Evolutionary conservation across 2,888 invertebrate species (phyloP), one percentile per base, ranked within the genome.

Genomic region (Dusona sp.): DNA sequence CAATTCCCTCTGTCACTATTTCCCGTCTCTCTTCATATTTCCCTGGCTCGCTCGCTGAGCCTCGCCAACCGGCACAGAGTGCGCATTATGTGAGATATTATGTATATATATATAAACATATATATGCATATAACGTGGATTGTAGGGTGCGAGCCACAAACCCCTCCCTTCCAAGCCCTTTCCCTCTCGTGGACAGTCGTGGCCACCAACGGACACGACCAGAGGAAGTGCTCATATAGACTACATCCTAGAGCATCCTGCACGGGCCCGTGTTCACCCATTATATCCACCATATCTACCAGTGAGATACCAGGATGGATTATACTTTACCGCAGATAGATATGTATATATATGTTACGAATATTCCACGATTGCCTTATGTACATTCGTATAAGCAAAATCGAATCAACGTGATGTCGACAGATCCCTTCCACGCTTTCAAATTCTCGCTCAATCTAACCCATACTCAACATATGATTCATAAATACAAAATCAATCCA

Each of bases 171-270:
- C 25, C 36, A 38, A 91, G 90, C 92, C 90, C 91, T 91, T 90
- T 85, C 92, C 90, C 90, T 90, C 84, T 77, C 79, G 64, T 42
- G 86, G 73, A 80, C 84, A 80, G 61, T 83, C 80, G 79, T 83
- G 80, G 86, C 83, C 81, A 81, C 78, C 85, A 80, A 84, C 90
- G 89, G 90, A 90, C 91, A 89, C 90, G 89, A 88, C 90, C 89
- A 90, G 92, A 92, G 92, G 92, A 92, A 92, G 90, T 91, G 90
- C 92, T 92, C 81, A 84, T 92, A 92, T 92, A 90, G 92, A 92
- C 90, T 91, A 92, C 92, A 92, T 92, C 92, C 92, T 92, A 92
- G 90, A 91, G 89, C 91, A 89, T 89, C 90, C 90, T 89, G 89
- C 89, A 88, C 88, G 80, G 87, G 68, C 67, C 73, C 64, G 70